Evolutionary conservation across 2,113 vertebrate genomes (phyloP).

Genomic region (Terrapene triunguis): DNA sequence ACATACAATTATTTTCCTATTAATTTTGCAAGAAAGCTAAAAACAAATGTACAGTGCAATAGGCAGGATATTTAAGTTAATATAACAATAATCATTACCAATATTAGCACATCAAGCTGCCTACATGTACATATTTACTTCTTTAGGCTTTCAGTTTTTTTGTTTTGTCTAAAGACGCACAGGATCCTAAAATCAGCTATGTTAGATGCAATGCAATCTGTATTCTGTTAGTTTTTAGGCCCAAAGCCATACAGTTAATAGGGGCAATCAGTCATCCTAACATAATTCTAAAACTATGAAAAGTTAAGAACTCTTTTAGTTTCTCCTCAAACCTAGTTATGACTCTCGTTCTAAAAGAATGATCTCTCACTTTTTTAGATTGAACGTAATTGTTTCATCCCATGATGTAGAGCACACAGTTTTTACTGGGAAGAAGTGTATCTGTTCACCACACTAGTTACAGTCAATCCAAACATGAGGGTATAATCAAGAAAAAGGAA

Average conservation of each 20-base stretch:
- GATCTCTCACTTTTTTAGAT: background rate
- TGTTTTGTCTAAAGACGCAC: background rate
- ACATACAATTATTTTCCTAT: background rate
- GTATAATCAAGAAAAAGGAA: background rate
- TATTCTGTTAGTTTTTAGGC: background rate
- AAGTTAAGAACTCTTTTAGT: background rate
- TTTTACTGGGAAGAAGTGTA: constrained; percentile 25
- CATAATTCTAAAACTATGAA: background rate
- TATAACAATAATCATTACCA: background rate
- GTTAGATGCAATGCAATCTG: background rate
- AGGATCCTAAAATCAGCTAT: background rate
- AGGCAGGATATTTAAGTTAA: background rate
- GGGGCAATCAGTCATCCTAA: background rate
- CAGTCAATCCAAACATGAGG: background rate
- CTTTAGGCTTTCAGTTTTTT: background rate
- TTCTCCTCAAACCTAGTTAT: background rate
- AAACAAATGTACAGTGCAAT: background rate
- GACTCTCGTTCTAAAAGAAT: background rate
- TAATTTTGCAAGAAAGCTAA: background rate
- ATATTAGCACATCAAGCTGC: background rate
- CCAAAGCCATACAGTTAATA: background rate
- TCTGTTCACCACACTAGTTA: constrained; percentile 31
- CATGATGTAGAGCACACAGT: background rate
- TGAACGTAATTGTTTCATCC: background rate
- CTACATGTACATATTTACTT: background rate